These are phyloP conservation scores for Lophochroa leadbeateri DNA, from an alignment of 2,113 vertebrate genomes.

Conservation along the genomic window DNA sequence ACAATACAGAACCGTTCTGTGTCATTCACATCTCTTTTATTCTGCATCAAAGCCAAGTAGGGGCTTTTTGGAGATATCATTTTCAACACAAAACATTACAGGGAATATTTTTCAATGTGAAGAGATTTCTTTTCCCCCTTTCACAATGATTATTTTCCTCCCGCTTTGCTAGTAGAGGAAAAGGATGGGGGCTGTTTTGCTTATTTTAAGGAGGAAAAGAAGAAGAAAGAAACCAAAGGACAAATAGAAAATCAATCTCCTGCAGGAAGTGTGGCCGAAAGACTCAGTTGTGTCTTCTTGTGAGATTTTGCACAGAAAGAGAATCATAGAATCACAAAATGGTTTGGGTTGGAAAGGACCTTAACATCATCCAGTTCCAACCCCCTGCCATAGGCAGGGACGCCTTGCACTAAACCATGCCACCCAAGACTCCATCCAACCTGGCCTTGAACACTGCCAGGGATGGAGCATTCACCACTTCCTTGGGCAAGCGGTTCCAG, in stretches of 20 bases:
- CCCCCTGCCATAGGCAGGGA: too few species aligned
- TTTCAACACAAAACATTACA: neutral
- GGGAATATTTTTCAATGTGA: neutral
- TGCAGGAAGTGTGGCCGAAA: neutral
- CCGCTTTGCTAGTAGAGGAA: neutral
- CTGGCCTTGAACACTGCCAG: too few species aligned
- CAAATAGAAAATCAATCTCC: neutral
- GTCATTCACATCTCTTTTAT: constrained; percentile 8
- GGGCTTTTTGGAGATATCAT: neutral
- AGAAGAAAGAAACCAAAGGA: neutral
- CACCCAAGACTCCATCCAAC: too few species aligned
- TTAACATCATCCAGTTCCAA: too few species aligned
- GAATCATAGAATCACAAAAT: too few species aligned
- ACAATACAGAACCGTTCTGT: neutral
- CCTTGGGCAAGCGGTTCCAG: too few species aligned
- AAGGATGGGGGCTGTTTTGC: neutral
- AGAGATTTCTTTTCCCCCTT: neutral
- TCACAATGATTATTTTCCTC: neutral
- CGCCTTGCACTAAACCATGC: too few species aligned
- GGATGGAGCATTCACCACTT: too few species aligned
- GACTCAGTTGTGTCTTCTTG: neutral
- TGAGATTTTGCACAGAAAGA: neutral
- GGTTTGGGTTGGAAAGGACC: too few species aligned
- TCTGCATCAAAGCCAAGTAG: constrained; percentile 12
- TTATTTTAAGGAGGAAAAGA: neutral